These are phyloP conservation scores for Solen grandis DNA, from an alignment of 1,140 invertebrate genomes.

Conservation along the genomic window DNA sequence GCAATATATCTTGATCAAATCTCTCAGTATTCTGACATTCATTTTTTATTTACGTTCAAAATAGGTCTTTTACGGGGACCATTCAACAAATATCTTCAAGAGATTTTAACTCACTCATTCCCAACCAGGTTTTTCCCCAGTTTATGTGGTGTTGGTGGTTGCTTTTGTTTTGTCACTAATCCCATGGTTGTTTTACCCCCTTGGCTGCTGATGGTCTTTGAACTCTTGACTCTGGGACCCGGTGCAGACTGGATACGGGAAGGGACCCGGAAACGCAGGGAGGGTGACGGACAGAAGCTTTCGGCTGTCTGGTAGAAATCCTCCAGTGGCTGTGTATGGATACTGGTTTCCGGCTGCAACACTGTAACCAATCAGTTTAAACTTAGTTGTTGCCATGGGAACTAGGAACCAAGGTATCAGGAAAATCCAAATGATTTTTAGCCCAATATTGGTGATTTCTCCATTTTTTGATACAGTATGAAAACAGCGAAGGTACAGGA, in stretches of 20 bases:
- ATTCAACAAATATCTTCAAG: too few species aligned
- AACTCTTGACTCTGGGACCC: conserved; percentile 19
- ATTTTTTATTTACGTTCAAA: too few species aligned
- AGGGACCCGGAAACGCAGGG: not conserved
- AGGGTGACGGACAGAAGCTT: conserved; percentile 44
- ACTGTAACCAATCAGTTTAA: too few species aligned
- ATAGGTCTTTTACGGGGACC: too few species aligned
- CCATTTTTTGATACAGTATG: too few species aligned
- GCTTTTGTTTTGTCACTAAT: not conserved
- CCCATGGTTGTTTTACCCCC: conserved; percentile 13
- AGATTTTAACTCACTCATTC: not conserved
- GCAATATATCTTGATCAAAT: too few species aligned
- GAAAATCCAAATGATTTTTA: too few species aligned
- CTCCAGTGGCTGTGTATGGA: conserved; percentile 57
- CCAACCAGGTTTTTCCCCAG: not conserved
- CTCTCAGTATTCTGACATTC: too few species aligned
- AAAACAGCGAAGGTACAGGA: too few species aligned
- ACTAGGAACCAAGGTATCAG: too few species aligned
- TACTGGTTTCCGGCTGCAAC: conserved; percentile 6
- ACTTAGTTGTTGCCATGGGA: too few species aligned
- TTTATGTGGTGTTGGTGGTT: not conserved
- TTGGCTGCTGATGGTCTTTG: not conserved
- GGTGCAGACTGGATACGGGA: conserved; percentile 55
- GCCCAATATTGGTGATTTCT: too few species aligned
- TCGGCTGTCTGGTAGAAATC: conserved; percentile 71